Evolutionary conservation across 2,113 vertebrate species (phyloP).

Genomic region (Edolisoma coerulescens): DNA sequence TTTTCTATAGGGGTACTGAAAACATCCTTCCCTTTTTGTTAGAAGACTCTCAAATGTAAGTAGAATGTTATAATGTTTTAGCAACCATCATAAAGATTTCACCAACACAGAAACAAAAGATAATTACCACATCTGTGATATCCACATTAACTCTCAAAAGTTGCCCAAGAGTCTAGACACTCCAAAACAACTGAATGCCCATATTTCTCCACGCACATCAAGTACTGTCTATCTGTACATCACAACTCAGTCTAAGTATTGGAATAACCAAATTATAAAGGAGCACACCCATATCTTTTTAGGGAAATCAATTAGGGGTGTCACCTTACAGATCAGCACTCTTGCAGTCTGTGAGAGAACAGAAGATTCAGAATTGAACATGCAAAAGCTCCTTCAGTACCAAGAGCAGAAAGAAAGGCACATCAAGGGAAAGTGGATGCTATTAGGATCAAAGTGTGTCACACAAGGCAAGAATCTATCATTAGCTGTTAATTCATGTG

Average conservation of each 20-base stretch:
- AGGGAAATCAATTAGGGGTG: not conserved
- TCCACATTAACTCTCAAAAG: not conserved
- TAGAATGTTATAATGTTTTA: not conserved
- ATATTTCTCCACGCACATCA: not conserved
- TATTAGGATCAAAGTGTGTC: not conserved
- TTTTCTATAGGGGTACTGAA: not conserved
- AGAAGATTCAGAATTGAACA: not conserved
- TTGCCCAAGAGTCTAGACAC: not conserved
- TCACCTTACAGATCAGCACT: fast-evolving
- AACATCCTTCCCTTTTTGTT: not conserved
- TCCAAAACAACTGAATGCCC: not conserved
- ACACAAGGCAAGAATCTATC: not conserved
- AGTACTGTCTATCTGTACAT: not conserved
- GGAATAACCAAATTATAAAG: not conserved
- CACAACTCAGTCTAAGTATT: not conserved
- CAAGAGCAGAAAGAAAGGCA: not conserved
- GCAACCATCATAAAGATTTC: not conserved
- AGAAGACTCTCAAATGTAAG: not conserved
- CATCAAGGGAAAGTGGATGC: not conserved
- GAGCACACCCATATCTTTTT: not conserved
- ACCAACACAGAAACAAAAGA: not conserved
- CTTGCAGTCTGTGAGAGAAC: fast-evolving
- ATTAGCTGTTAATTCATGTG: not conserved
- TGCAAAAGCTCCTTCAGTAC: not conserved
- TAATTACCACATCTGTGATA: not conserved